phyloP scores from a whole-genome alignment of 2,113 vertebrate species.

The Spea bombifrons region DNA sequence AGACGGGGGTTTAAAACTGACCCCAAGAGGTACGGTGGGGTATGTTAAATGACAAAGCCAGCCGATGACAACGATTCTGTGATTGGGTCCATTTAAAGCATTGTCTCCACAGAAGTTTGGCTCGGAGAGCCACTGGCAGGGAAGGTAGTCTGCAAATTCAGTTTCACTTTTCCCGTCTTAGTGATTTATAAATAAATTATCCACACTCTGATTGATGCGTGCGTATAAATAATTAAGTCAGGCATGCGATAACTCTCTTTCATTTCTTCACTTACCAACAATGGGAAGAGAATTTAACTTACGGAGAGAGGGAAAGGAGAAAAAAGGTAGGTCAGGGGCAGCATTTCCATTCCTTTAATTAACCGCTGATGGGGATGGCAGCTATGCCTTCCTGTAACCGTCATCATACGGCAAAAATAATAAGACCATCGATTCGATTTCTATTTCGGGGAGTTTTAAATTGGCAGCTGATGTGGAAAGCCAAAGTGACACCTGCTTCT shows the following conservation, averaged over 20 bases:
- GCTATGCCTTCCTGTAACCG: no score
- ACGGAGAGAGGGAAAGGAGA: background rate
- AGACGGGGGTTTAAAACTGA: background rate
- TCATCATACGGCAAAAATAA: no score
- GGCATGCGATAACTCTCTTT: conserved; percentile 68
- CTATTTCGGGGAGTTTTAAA: background rate
- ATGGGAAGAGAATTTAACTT: conserved; percentile 52
- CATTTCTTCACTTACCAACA: conserved; percentile 59
- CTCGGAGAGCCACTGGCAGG: background rate
- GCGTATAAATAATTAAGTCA: conserved; percentile 72
- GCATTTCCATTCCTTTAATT: background rate
- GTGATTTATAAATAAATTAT: conserved; percentile 65
- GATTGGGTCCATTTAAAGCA: background rate
- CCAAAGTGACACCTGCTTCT: background rate
- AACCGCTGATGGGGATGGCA: background rate
- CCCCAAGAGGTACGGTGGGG: background rate
- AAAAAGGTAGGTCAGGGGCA: background rate
- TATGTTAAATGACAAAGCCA: background rate
- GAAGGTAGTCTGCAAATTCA: conserved; percentile 38
- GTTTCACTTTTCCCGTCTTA: conserved; percentile 46
- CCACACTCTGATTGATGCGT: conserved; percentile 58
- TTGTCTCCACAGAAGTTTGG: background rate
- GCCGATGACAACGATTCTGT: background rate
- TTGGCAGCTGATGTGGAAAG: background rate
- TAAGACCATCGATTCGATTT: no score